phyloP scores from a whole-genome alignment of 2,797 vertebrate species.

The Xiphophorus birchmanni region DNA sequence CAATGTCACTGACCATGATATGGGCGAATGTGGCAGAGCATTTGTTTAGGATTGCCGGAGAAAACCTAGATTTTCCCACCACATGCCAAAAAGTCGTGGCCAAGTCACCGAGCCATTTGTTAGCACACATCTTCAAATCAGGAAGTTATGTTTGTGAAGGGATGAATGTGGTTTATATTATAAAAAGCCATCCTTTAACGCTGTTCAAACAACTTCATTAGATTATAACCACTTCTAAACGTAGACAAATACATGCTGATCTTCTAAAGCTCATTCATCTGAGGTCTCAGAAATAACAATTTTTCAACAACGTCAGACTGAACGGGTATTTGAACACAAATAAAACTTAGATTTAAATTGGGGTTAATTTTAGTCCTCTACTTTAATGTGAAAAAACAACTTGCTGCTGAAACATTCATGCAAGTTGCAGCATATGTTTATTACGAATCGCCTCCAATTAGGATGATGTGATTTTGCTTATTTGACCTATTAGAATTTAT shows the following conservation, averaged over 20 bases:
- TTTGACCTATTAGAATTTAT: background rate
- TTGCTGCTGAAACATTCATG: background rate
- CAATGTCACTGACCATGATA: too few species aligned
- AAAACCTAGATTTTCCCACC: background rate
- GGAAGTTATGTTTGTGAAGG: background rate
- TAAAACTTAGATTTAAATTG: background rate
- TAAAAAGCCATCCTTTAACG: background rate
- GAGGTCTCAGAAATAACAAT: background rate
- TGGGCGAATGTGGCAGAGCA: background rate
- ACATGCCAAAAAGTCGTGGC: background rate
- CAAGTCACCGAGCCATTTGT: background rate
- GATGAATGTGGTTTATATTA: background rate
- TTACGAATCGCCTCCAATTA: background rate
- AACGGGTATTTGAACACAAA: background rate
- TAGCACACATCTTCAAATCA: background rate
- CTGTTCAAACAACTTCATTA: background rate
- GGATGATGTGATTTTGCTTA: background rate
- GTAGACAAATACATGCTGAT: background rate
- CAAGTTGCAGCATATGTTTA: background rate
- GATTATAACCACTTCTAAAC: background rate
- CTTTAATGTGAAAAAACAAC: background rate
- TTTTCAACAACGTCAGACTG: background rate
- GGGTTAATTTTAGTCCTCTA: background rate
- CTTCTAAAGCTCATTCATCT: background rate
- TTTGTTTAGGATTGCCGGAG: background rate